Base-by-base conservation (phyloP, 1,140 invertebrate species). In the Eupristina koningsbergeri region DNA sequence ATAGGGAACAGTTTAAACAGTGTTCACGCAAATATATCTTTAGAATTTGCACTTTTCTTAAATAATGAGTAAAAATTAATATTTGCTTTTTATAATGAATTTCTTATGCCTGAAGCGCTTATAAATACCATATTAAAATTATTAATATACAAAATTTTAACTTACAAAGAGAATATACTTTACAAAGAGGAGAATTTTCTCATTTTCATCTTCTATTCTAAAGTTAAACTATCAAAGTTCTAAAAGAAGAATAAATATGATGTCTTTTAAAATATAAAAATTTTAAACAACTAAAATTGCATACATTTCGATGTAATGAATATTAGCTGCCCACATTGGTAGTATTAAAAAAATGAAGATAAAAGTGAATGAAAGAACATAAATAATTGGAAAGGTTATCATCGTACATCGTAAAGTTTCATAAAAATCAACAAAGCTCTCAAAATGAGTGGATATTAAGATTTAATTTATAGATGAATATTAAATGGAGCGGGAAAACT, bases 311-410 rank as follows among this genome's bases (percentile, higher is more conserved):
- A 58, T 58, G 53, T 58, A 58, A 58, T 26, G 22, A 58, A 58
- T 58, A 13, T 3, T 58, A 26, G 22, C 22, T 26, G 19, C 2
- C 22, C 53, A 58, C 53, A 58, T 13, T 5, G 22, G 53, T 5
- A 22, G 3, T 58, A 26, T 58, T 17, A 58, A 58, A 58, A 26
- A 58, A 26, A 3, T 6, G 7, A 71, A 71, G 47, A 45, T 36
- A n/a, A 36, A 64, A 64, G 26, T 29, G 75, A 80, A 80, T 50
- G 64, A 67, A 69, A 69, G 53, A 26, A 19, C 50, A 13, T 3
- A 26, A 58, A 26, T 5, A 15, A 71, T 11, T 67, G 26, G 34
- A 26, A 31, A 77, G 5, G 22, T 1, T 1, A 13, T 58, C 53
- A 58, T 34, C 63, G 29, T 64, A 64, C 13, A 34, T 64, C 22